These are phyloP conservation scores for Sinocyclocheilus maitianheensis DNA, from an alignment of 2,113 vertebrate genomes.

Conservation along the genomic window DNA sequence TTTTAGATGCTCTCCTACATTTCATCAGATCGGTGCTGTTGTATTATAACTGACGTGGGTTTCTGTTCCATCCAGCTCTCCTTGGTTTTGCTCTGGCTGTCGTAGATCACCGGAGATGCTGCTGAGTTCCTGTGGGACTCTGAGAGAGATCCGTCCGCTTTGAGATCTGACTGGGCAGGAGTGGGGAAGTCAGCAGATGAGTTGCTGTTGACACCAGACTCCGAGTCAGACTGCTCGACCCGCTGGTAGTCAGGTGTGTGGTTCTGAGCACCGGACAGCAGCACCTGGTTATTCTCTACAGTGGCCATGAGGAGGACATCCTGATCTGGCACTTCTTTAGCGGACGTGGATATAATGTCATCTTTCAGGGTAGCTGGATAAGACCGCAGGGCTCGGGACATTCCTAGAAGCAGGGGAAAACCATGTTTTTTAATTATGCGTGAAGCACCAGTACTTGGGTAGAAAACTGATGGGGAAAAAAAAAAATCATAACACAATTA, in stretches of 20 bases:
- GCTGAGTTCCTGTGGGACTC: slow-evolving; percentile 49
- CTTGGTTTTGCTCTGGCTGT: slow-evolving; percentile 56
- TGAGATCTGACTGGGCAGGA: slow-evolving; percentile 47
- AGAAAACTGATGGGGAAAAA: no score
- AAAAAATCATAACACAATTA: no score
- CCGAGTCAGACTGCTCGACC: slow-evolving; percentile 59
- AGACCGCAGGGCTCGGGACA: slow-evolving; percentile 78
- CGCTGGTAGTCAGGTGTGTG: slow-evolving; percentile 68
- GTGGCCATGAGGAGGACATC: slow-evolving; percentile 29
- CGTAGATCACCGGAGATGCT: slow-evolving; percentile 41
- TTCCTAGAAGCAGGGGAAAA: slow-evolving; percentile 65
- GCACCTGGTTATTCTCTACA: slow-evolving; percentile 58
- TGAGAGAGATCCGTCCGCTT: slow-evolving; percentile 14
- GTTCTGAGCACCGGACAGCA: slow-evolving; percentile 60
- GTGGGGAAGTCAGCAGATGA: slow-evolving; percentile 68
- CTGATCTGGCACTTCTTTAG: slow-evolving; percentile 43
- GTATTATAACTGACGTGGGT: slow-evolving; percentile 72
- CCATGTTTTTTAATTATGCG: not conserved
- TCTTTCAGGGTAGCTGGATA: slow-evolving; percentile 60
- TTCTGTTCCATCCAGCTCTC: slow-evolving; percentile 69
- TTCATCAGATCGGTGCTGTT: slow-evolving; percentile 76
- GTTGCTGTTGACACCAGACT: slow-evolving; percentile 70
- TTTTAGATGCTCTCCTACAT: slow-evolving; percentile 62
- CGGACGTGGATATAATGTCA: not conserved
- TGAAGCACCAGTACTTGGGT: no score